phyloP scores from a whole-genome alignment of 2,113 vertebrate species.

The Tiliqua scincoides region DNA sequence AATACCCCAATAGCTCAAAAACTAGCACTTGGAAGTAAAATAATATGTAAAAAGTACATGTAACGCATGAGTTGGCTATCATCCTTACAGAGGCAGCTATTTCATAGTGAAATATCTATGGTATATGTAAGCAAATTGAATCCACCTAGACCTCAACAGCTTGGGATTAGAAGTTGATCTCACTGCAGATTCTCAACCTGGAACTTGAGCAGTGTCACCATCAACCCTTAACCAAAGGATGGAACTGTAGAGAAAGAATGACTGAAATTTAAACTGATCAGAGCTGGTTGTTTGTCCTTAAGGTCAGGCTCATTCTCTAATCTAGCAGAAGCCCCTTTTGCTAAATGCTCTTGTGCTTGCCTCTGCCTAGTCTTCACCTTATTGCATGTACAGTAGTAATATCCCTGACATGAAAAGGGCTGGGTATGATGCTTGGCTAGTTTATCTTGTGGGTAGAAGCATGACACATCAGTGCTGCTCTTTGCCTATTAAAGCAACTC shows the following conservation, averaged over 20 bases:
- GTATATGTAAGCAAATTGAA: neutral
- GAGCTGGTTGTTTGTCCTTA: neutral
- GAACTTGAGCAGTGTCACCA: neutral
- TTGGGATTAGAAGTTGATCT: neutral
- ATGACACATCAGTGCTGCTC: neutral
- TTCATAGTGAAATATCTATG: neutral
- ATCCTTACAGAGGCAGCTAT: neutral
- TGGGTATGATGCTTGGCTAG: neutral
- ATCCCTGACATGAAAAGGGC: neutral
- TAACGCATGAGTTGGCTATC: rapidly evolving
- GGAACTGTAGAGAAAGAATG: neutral
- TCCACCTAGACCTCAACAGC: neutral
- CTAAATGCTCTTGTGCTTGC: neutral
- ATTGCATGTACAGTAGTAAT: neutral
- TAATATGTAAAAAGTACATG: neutral
- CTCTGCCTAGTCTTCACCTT: neutral
- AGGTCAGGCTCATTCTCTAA: neutral
- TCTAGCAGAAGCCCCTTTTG: neutral
- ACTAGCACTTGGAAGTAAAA: slow-evolving; percentile 25
- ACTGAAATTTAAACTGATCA: neutral
- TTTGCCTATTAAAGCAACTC: neutral
- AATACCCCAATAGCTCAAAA: slow-evolving; percentile 21
- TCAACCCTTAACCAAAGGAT: neutral
- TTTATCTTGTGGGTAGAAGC: neutral
- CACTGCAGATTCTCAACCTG: neutral